Conservation (phyloP, 2,113 vertebrate genomes). For the Acrocephalus kingi region DNA sequence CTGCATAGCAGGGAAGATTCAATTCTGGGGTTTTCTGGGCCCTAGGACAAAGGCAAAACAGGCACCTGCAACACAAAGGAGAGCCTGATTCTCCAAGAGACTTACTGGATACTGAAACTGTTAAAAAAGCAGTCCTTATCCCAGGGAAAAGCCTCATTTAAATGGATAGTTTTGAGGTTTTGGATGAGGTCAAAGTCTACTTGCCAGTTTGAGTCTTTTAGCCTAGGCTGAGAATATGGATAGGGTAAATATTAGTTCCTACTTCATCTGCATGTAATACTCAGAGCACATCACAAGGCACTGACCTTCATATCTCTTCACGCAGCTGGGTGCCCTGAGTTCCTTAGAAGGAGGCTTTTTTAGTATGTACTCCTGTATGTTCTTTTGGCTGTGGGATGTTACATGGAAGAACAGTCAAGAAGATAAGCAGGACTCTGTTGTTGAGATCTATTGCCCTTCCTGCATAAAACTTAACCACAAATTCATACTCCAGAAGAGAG, state of each 20-base stretch:
- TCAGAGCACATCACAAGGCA: accelerated
- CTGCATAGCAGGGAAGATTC: neutral
- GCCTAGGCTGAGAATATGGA: neutral
- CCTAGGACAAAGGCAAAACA: neutral
- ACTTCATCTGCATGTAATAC: neutral
- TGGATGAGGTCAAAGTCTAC: neutral
- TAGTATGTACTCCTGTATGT: neutral
- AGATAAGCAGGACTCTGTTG: neutral
- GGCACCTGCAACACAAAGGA: neutral
- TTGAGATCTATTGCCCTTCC: neutral
- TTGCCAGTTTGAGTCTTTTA: neutral
- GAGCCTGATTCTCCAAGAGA: neutral
- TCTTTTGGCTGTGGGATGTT: neutral
- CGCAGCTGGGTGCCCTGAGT: neutral
- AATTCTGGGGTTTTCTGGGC: neutral
- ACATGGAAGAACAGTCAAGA: neutral
- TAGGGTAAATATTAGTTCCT: neutral
- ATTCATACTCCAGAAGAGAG: neutral
- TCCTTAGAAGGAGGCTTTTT: neutral
- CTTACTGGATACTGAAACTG: neutral
- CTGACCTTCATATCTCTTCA: neutral
- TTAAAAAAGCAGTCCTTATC: neutral
- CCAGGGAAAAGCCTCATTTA: neutral
- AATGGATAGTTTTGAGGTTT: neutral
- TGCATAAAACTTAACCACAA: neutral